phyloP scores from a whole-genome alignment of 2,797 vertebrate species.

The Characodon lateralis region DNA sequence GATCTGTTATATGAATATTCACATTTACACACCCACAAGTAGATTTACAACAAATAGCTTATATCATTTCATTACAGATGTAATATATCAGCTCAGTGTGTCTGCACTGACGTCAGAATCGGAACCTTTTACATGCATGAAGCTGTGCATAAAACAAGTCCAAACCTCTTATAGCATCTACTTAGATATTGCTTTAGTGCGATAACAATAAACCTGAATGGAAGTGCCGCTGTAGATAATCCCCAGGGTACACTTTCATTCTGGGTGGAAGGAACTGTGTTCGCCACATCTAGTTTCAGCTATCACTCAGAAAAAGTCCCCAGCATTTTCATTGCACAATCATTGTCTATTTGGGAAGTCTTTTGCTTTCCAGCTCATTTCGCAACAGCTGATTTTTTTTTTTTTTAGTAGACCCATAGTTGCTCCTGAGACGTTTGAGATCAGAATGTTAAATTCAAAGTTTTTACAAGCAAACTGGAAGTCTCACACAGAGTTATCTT shows the following conservation, averaged over 20 bases:
- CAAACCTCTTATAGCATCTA: constrained; percentile 5
- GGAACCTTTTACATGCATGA: constrained; percentile 2
- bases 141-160: constrained; percentile 1
- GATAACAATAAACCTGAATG: constrained; percentile 20
- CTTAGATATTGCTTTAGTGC: constrained; percentile 35
- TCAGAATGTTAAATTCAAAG: neutral
- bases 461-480: neutral
- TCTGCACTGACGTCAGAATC: constrained; percentile 16
- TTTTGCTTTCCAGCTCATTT: constrained; percentile 11
- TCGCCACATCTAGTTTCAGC: constrained; percentile 46
- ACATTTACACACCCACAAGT: constrained; percentile 9
- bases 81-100: constrained; percentile 15
- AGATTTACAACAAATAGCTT: constrained; percentile 49
- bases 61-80: constrained; percentile 32
- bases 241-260: constrained; percentile 17
- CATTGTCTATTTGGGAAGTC: constrained; percentile 31
- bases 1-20: constrained; percentile 16
- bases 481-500: neutral
- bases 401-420: neutral
- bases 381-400: neutral
- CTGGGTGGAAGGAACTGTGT: constrained; percentile 24
- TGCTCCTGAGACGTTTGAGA: neutral
- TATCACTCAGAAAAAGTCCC: constrained; percentile 61
- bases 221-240: constrained; percentile 16
- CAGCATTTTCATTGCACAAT: constrained; percentile 20